Conservation (phyloP, 30 jellyfish, hydroid and myxozoan species). For the Aurelia sp. region DNA sequence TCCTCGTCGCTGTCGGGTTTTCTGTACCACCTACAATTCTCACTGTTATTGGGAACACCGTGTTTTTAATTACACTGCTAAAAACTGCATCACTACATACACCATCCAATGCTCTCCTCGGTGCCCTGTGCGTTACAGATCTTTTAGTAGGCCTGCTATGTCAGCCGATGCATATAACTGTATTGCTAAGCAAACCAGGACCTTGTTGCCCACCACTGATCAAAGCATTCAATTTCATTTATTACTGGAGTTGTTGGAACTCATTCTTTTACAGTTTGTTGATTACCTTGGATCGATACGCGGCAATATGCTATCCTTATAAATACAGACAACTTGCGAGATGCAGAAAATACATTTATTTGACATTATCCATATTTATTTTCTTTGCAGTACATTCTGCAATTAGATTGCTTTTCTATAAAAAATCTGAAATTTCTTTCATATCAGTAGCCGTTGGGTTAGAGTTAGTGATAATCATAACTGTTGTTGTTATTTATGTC, state of each 20-base stretch:
- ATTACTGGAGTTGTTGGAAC: slow-evolving; percentile 48
- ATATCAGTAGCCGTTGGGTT: slow-evolving; percentile 18
- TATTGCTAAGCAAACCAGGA: slow-evolving; percentile 16
- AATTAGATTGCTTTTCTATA: slow-evolving; percentile 11
- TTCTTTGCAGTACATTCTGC: slow-evolving; percentile 13
- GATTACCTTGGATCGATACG: slow-evolving; percentile 52
- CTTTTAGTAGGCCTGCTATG: slow-evolving; percentile 50
- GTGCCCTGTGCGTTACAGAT: slow-evolving; percentile 63
- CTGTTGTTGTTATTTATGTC: slow-evolving; percentile 33
- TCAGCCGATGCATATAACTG: slow-evolving; percentile 62
- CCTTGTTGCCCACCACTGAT: slow-evolving; percentile 50
- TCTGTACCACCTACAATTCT: slow-evolving; percentile 22
- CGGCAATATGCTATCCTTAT: slow-evolving; percentile 55
- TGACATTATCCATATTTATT: slow-evolving; percentile 7
- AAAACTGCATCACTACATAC: slow-evolving; percentile 53
- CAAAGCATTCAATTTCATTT: slow-evolving; percentile 16
- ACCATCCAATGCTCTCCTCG: slow-evolving; percentile 67
- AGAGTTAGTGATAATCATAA: slow-evolving; percentile 16
- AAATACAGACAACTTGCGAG: slow-evolving; percentile 18
- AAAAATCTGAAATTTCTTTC: slow-evolving; percentile 10
- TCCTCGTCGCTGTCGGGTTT: too few species aligned
- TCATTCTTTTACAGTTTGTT: slow-evolving; percentile 39
- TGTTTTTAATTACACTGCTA: slow-evolving; percentile 33
- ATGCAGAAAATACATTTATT: slow-evolving; percentile 3
- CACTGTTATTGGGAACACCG: slow-evolving; percentile 49